Base-by-base conservation (phyloP, 2,113 vertebrate genomes). In the Oryzias curvinotus region DNA sequence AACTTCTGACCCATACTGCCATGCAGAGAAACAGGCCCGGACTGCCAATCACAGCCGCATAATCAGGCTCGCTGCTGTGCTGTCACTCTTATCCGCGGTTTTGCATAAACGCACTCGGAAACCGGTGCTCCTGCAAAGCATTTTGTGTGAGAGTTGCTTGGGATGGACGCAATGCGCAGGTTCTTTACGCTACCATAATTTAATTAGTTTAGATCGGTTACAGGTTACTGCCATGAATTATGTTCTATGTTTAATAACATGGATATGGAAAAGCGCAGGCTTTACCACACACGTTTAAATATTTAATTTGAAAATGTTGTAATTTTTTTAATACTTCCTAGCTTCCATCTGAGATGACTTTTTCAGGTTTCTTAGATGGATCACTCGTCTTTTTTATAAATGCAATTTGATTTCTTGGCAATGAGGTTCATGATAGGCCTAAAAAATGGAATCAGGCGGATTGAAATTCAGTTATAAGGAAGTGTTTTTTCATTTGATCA, bases 91-190 rank as follows among this genome's bases (percentile, higher is more conserved):
- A 62, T 0, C 52, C 15, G 55, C 18, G 49, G 48, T 36, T 36
- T 55, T 51, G 57, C 51, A 36, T 55, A 62, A 12, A 67, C 57
- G 54, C 46, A 6, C 17, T 46, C 53, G 25, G 30, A 62, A 13
- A 53, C 42, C 55, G 57, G 45, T 43, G 7, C 15, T n/a, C 43
- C 15, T 10, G 60, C 54, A 36, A 10, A 10, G 30, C 30, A 10
- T 36, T 36, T 36, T 36, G 8, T 36, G 7, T 36, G 8, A 36
- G 7, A 10, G 30, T 36, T 36, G 30, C 26, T 28, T 28, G 26
- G 25, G 47, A 65, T 75, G 81, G 66, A 67, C 72, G 88, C 83
- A 87, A 77, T 89, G 87, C 87, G 85, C 80, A 83, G 62, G 71
- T 80, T 73, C 65, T 28, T 28, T 7, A 28, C 26, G 5, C 36